These are phyloP conservation scores for Eucera pruinosa DNA, from an alignment of 2,888 invertebrate genomes.

Conservation along the genomic window DNA sequence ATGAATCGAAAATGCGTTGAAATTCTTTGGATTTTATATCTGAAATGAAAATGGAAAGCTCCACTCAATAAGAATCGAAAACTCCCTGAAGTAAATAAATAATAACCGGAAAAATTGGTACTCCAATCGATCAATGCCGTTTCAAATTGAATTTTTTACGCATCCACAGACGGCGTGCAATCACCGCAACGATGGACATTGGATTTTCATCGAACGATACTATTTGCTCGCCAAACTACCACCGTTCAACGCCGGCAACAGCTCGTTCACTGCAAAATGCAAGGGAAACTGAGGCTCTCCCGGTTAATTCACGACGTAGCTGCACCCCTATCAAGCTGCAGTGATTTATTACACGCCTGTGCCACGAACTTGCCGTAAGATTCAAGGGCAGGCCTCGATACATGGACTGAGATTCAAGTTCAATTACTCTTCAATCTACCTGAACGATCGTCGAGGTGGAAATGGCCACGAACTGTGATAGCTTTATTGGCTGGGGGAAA, in stretches of 20 bases:
- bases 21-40: too few relatives aligned
- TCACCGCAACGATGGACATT: neutral
- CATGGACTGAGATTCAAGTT: slow-evolving; percentile 40
- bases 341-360: slow-evolving; percentile 49
- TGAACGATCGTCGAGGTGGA: slow-evolving; percentile 21
- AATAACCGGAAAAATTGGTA: too few relatives aligned
- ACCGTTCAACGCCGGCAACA: neutral
- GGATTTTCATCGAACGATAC: neutral
- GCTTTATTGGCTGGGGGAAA: slow-evolving; percentile 25
- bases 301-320: slow-evolving; percentile 39
- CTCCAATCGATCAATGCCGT: neutral
- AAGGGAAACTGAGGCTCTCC: neutral
- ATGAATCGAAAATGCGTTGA: too few relatives aligned
- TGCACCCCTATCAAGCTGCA: slow-evolving; percentile 20
- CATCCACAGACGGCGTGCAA: neutral
- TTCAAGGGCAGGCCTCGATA: slow-evolving; percentile 43
- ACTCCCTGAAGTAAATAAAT: too few relatives aligned
- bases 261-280: neutral
- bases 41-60: too few relatives aligned
- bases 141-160: neutral
- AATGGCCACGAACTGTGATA: slow-evolving; percentile 1
- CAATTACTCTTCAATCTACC: slow-evolving; percentile 46
- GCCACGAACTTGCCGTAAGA: slow-evolving; percentile 31
- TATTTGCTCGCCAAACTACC: too few relatives aligned
- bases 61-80: too few relatives aligned